A percentile compares a stretch with the other conserved stretches of the same genome.
These are phyloP conservation scores for Trichacis sp. DNA, from an alignment of 2,888 invertebrate genomes.

Conservation along the genomic window DNA sequence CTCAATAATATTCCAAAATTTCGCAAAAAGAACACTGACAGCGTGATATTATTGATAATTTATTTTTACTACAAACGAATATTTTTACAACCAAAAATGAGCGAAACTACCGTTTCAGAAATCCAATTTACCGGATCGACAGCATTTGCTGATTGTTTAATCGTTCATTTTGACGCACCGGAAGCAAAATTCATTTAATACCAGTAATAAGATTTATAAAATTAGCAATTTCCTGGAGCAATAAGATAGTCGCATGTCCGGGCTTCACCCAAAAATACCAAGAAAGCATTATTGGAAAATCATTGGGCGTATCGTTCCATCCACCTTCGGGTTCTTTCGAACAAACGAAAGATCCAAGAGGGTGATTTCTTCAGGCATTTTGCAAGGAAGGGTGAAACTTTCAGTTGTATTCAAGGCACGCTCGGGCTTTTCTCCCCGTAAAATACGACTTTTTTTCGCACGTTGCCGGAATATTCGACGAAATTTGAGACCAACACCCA, in stretches of 20 bases:
- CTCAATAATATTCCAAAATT: too few species aligned
- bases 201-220: slow-evolving; percentile 5
- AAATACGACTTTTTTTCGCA: slow-evolving; percentile 63
- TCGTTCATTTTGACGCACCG: neutral
- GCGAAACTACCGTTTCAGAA: neutral
- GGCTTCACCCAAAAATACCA: neutral
- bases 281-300: slow-evolving; percentile 14
- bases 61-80: neutral
- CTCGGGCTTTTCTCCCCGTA: slow-evolving; percentile 53
- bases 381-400: slow-evolving; percentile 44
- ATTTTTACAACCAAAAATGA: neutral
- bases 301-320: neutral
- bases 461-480: slow-evolving; percentile 66
- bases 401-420: slow-evolving; percentile 61
- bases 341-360: neutral
- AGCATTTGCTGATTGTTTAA: slow-evolving; percentile 15
- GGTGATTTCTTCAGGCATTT: slow-evolving; percentile 1
- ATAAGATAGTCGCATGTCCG: neutral
- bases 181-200: neutral
- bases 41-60: neutral
- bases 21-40: neutral
- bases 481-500: slow-evolving; percentile 59
- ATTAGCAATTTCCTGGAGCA: neutral
- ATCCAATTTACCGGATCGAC: neutral
- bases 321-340: neutral